Base-by-base conservation (phyloP, 1,140 invertebrate species). In the Calliopsis andreniformis region DNA sequence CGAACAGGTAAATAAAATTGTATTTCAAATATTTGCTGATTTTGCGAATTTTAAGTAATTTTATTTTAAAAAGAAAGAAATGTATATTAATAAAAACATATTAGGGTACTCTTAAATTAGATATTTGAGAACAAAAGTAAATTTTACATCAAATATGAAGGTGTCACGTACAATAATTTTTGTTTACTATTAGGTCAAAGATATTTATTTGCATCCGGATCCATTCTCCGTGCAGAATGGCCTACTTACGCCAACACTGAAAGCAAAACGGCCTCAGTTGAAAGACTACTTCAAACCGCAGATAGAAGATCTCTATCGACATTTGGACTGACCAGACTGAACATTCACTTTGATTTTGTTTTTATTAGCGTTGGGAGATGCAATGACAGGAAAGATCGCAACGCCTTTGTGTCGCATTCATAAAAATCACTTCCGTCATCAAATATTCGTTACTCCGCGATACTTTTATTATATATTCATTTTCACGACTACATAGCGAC, bases 151-250 rank as follows among this genome's bases (percentile, higher is more conserved):
- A 28, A 30, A 32, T 1, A 55, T 8, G 2, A 32, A 23, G 32
- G n/a, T 23, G 16, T 47, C 1, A 71, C 8, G 47, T 1, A 20
- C 35, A 49, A 32, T 14, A 8, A 23, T 70, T 39, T 67, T 76
- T 80, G 68, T 32, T 87, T 90, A 93, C 35, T 35, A 23, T 16
- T 89, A 99, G 98, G 96, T 98, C 0, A 98, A 98, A 93, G 98
- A 98, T 90, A 96, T 99, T 79, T 97, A 98, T 91, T 92, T 99
- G 30, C 97, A 98, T 92, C 95, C 97, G 6, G 97, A 99, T 92
- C 96, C 96, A 58, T 99, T 99, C 93, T 98, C 98, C 47, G 95
- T 99, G 64, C 98, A 99, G 93, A 99, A 99, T 92, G 98, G 97
- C 73, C 94, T 99, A 20, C 92, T 99, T 32, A 99, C 99, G 45